Evolutionary conservation across 2,888 invertebrate genomes (phyloP).

Genomic region (Ernsta delagoae): DNA sequence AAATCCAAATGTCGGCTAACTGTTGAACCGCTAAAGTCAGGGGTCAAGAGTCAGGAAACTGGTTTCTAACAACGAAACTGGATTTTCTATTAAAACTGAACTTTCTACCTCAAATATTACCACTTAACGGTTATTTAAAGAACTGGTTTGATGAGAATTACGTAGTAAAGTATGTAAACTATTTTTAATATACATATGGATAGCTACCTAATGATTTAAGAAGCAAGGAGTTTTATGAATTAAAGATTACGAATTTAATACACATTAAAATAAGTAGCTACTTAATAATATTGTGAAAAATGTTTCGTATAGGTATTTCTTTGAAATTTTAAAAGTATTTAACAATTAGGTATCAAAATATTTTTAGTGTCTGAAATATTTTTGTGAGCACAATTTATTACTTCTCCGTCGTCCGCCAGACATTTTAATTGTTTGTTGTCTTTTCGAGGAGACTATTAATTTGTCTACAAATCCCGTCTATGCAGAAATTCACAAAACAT

Average conservation of each 20-base stretch:
- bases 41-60: not conserved
- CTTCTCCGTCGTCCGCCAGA: not conserved
- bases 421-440: not conserved
- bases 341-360: too few relatives aligned
- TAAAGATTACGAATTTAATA: too few relatives aligned
- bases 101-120: not conserved
- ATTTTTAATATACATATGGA: too few relatives aligned
- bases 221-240: too few relatives aligned
- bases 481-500: not conserved
- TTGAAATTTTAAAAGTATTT: too few relatives aligned
- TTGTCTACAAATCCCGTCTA: slow-evolving; percentile 2
- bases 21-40: slow-evolving; percentile 4
- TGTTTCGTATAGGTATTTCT: too few relatives aligned
- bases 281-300: too few relatives aligned
- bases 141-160: not conserved
- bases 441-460: not conserved
- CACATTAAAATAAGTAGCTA: too few relatives aligned
- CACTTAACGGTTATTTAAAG: not conserved
- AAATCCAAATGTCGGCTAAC: not conserved
- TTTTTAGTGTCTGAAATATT: too few relatives aligned
- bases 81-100: slow-evolving; percentile 1
- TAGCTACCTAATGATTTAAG: too few relatives aligned
- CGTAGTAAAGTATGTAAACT: not conserved
- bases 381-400: too few relatives aligned
- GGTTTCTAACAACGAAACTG: not conserved